Conservation (phyloP, 1,140 invertebrate genomes). For the Euura saliciscinereae region DNA sequence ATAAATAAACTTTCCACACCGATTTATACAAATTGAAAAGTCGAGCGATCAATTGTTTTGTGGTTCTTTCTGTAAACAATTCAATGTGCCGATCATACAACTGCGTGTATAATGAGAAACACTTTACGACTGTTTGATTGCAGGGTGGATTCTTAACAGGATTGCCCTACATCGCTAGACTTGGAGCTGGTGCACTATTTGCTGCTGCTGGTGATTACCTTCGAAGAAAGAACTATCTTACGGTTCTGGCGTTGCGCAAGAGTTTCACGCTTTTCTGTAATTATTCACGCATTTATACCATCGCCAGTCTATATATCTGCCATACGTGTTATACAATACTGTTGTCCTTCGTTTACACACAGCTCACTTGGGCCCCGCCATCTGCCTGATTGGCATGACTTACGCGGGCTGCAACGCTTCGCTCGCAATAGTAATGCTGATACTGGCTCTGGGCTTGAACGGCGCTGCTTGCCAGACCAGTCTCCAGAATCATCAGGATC, state of each 20-base stretch:
- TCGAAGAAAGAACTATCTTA: slow-evolving; percentile 62
- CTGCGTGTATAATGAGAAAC: too few relatives aligned
- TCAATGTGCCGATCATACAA: too few relatives aligned
- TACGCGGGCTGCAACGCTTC: slow-evolving; percentile 71
- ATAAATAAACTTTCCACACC: too few relatives aligned
- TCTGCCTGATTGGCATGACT: slow-evolving; percentile 68
- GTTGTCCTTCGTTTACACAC: slow-evolving; percentile 25
- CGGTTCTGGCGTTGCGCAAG: slow-evolving; percentile 71
- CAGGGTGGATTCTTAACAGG: slow-evolving; percentile 74
- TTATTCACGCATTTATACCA: slow-evolving; percentile 25
- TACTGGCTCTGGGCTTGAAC: slow-evolving; percentile 78
- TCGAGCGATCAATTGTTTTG: background rate
- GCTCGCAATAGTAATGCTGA: slow-evolving; percentile 70
- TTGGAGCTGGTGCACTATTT: slow-evolving; percentile 69
- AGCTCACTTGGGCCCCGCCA: slow-evolving; percentile 75
- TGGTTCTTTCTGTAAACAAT: too few relatives aligned
- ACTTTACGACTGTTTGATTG: background rate
- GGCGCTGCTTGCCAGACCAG: slow-evolving; percentile 84
- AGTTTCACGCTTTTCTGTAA: slow-evolving; percentile 73
- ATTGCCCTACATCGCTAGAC: slow-evolving; percentile 70
- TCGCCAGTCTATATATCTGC: background rate
- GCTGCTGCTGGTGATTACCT: slow-evolving; percentile 71
- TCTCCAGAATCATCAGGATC: slow-evolving; percentile 83
- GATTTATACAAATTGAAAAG: background rate
- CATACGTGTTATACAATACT: background rate